A percentile compares a stretch with the other conserved stretches of the same genome.
Conservation (phyloP, 2,797 vertebrate genomes). For the Myotis findleyi region DNA sequence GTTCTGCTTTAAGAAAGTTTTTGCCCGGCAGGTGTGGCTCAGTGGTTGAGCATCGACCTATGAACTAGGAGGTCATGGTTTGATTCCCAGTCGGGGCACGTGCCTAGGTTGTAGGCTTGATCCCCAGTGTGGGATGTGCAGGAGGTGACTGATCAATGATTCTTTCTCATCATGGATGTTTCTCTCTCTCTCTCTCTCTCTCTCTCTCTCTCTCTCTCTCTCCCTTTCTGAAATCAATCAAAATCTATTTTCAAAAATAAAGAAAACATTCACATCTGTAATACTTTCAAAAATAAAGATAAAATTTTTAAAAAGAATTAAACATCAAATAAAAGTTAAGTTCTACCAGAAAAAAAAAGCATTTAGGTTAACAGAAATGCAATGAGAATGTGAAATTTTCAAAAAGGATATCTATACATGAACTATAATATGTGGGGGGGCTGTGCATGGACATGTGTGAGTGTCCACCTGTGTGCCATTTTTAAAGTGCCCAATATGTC, state of each 20-base stretch:
- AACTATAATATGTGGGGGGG: neutral
- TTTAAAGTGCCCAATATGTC: neutral
- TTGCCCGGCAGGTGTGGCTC: neutral
- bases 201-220: too few species aligned
- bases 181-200: neutral
- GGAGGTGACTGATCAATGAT: neutral
- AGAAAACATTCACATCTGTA: too few species aligned
- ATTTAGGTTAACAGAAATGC: neutral
- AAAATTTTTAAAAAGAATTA: too few species aligned
- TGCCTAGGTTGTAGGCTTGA: neutral
- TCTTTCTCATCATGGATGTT: neutral
- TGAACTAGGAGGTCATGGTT: neutral
- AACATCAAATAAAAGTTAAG: too few species aligned
- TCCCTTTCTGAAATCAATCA: neutral
- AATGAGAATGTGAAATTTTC: neutral
- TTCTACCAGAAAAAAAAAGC: neutral
- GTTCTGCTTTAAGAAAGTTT: neutral
- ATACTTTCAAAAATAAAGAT: too few species aligned
- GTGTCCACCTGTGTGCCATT: neutral
- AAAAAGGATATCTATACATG: neutral
- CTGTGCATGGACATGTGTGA: neutral
- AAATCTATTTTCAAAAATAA: neutral
- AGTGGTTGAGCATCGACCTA: neutral
- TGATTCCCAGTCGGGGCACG: neutral
- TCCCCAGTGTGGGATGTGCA: neutral